Percentiles rank a stretch among this genome's conserved stretches.
Conservation (phyloP, 2,797 vertebrate species). For the Diglossa cyanea region DNA sequence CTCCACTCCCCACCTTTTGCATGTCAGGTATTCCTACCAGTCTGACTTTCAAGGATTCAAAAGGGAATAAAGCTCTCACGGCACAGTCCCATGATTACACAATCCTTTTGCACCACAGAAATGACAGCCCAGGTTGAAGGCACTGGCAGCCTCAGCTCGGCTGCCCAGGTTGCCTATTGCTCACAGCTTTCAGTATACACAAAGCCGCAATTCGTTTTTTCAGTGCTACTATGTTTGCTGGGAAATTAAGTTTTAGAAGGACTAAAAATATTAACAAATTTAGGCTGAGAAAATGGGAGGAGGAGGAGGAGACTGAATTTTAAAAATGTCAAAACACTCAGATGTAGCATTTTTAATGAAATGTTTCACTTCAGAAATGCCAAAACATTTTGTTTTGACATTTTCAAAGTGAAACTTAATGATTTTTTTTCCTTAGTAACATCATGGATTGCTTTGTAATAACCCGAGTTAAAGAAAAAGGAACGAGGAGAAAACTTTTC, state of each 20-base stretch:
- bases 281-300: conserved; percentile 4
- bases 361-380: conserved; percentile 68
- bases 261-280: conserved; percentile 54
- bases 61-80: neutral
- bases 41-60: neutral
- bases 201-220: neutral
- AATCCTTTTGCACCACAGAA: neutral
- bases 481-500: neutral
- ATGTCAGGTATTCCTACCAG: too few species aligned
- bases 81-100: neutral
- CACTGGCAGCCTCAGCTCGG: neutral
- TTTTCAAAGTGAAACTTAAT: conserved; percentile 56
- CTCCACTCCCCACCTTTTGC: neutral
- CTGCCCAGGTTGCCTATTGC: neutral
- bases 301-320: neutral
- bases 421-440: neutral
- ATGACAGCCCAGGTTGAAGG: neutral
- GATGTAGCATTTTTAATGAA: conserved; percentile 63
- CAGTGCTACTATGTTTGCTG: neutral
- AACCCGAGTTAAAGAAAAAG: neutral
- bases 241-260: neutral
- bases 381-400: conserved; percentile 73
- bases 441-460: neutral
- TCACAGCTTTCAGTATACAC: neutral
- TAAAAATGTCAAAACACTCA: conserved; percentile 69